phyloP scores from a whole-genome alignment of 2,888 invertebrate genomes.

The Lasioglossum zephyrum region DNA sequence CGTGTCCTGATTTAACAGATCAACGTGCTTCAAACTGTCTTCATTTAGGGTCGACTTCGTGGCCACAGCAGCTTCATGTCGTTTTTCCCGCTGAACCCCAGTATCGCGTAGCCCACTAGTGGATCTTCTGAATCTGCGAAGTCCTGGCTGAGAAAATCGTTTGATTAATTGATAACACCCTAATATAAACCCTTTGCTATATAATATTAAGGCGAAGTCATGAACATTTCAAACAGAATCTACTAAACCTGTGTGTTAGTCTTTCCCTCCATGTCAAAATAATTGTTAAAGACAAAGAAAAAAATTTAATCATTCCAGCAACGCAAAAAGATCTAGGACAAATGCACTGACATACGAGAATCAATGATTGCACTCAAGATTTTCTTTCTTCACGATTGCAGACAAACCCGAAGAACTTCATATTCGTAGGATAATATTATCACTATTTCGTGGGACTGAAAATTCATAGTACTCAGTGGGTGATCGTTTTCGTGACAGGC shows the following conservation, averaged over 20 bases:
- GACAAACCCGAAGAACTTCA: background rate
- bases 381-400: no score
- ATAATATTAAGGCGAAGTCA: background rate
- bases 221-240: background rate
- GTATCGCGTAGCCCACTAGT: slow-evolving; percentile 21
- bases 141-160: slow-evolving; percentile 59
- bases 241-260: background rate
- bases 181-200: background rate
- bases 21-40: slow-evolving; percentile 18
- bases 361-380: no score
- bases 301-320: background rate
- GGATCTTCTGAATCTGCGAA: slow-evolving; percentile 51
- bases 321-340: background rate
- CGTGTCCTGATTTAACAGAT: slow-evolving; percentile 44
- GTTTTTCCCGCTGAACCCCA: slow-evolving; percentile 29
- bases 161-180: background rate
- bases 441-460: background rate
- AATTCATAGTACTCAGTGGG: background rate
- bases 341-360: no score
- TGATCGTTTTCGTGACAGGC: no score
- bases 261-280: background rate
- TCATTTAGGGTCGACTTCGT: slow-evolving; percentile 69
- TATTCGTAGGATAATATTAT: background rate
- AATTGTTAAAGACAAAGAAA: background rate
- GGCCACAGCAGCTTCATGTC: slow-evolving; percentile 64